phyloP scores from a whole-genome alignment of 30 jellyfish, hydroid and myxozoan genomes.

The Hydra vulgaris region DNA sequence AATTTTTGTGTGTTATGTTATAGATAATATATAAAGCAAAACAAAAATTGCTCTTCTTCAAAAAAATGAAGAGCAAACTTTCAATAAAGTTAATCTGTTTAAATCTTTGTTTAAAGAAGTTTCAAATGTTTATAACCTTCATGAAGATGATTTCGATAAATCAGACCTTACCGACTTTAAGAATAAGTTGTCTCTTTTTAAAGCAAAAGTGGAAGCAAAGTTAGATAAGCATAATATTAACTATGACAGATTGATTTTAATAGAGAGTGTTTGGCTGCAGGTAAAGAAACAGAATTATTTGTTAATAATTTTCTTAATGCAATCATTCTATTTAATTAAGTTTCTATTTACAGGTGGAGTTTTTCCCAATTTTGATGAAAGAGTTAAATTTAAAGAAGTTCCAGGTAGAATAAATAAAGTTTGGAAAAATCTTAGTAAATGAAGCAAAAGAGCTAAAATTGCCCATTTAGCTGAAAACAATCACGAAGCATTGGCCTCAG shows the following conservation, averaged over 20 bases:
- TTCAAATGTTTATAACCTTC: neutral
- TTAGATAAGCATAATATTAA: neutral
- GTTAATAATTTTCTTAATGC: neutral
- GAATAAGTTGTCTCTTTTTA: neutral
- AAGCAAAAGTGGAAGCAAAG: neutral
- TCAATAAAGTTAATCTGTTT: neutral
- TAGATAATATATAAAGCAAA: neutral
- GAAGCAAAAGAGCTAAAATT: neutral
- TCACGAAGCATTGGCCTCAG: neutral
- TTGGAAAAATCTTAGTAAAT: neutral
- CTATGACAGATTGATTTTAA: neutral
- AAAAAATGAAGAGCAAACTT: neutral
- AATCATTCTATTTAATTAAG: neutral
- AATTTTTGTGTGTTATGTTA: neutral
- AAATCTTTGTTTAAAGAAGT: neutral
- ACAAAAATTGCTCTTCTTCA: neutral
- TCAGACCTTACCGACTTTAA: neutral
- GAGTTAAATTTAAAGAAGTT: neutral
- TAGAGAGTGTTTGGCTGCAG: neutral
- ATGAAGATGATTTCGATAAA: neutral
- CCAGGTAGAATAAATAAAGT: neutral
- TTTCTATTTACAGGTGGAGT: neutral
- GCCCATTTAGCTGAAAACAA: neutral
- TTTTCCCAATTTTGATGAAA: neutral
- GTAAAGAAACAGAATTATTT: neutral